phyloP scores from a whole-genome alignment of 2,888 invertebrate genomes.

The Caenorhabditis macrosperma region DNA sequence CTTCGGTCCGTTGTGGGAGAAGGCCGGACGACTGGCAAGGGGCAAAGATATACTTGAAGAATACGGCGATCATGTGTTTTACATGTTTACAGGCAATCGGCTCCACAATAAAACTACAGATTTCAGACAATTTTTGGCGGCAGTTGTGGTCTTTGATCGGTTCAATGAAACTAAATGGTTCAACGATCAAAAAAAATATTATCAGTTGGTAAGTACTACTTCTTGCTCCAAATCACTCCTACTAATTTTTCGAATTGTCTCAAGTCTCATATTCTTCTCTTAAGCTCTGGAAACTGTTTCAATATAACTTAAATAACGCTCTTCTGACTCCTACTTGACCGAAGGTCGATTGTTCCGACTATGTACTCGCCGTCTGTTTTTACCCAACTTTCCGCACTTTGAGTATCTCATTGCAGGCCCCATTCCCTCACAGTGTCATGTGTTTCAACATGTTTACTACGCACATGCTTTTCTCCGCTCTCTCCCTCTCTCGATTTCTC shows the following conservation, averaged over 20 bases:
- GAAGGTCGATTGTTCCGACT: background rate
- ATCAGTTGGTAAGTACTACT: background rate
- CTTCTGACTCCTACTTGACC: background rate
- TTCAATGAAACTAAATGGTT: background rate
- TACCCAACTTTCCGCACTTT: slow-evolving; percentile 3
- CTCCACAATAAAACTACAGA: slow-evolving; percentile 8
- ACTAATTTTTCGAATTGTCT: too few species aligned
- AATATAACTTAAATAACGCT: too few species aligned
- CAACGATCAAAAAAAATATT: slow-evolving; percentile 12
- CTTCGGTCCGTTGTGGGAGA: slow-evolving; percentile 43
- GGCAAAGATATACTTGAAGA: slow-evolving; percentile 31
- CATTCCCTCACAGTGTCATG: slow-evolving; percentile 29
- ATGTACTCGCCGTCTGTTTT: slow-evolving; percentile 10
- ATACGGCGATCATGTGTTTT: slow-evolving; percentile 33
- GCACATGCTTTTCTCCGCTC: slow-evolving; percentile 23
- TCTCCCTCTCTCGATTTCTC: slow-evolving; percentile 21
- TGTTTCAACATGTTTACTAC: slow-evolving; percentile 48
- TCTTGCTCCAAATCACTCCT: background rate
- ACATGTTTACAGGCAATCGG: slow-evolving; percentile 37
- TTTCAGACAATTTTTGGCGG: slow-evolving; percentile 20
- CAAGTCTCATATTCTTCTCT: too few species aligned
- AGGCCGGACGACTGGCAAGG: slow-evolving; percentile 13
- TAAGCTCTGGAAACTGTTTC: background rate
- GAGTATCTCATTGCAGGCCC: background rate
- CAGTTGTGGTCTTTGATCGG: slow-evolving; percentile 10